Evolutionary conservation across 2,113 vertebrate genomes (phyloP).

Genomic region (Mesoclemmys tuberculata): DNA sequence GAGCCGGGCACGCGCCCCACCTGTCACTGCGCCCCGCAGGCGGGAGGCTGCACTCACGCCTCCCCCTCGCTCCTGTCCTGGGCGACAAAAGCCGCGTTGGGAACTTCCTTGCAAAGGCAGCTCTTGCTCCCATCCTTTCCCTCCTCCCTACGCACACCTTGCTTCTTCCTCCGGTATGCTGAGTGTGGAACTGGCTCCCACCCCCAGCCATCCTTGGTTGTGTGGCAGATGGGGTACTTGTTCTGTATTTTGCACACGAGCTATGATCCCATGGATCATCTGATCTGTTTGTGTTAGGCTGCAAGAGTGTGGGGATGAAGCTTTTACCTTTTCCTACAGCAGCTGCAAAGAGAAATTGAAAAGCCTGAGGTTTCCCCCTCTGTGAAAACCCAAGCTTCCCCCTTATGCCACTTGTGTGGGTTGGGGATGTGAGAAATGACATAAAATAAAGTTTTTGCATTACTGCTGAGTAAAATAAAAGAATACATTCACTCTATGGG

Average conservation of each 20-base stretch:
- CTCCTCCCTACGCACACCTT: background rate
- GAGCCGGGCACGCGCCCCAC: slow-evolving; percentile 12
- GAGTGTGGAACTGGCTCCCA: background rate
- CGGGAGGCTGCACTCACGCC: fast-evolving
- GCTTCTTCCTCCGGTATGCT: no score
- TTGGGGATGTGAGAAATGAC: background rate
- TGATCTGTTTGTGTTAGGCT: background rate
- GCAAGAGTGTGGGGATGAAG: background rate
- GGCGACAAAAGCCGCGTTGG: no score
- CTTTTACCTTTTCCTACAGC: background rate
- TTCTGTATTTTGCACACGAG: background rate
- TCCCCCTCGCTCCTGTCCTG: background rate
- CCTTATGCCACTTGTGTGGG: background rate
- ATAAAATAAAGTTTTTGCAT: background rate
- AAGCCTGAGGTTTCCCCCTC: background rate
- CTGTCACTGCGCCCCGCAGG: background rate
- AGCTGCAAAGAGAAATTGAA: background rate
- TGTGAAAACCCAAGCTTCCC: background rate
- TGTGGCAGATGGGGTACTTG: background rate
- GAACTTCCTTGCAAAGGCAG: no score
- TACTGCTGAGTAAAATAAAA: background rate
- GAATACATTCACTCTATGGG: background rate
- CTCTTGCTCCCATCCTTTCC: no score
- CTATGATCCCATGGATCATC: background rate
- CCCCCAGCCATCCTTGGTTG: background rate